Evolutionary conservation across 1,140 invertebrate genomes (phyloP).

Genomic region (Papilio dardanus): DNA sequence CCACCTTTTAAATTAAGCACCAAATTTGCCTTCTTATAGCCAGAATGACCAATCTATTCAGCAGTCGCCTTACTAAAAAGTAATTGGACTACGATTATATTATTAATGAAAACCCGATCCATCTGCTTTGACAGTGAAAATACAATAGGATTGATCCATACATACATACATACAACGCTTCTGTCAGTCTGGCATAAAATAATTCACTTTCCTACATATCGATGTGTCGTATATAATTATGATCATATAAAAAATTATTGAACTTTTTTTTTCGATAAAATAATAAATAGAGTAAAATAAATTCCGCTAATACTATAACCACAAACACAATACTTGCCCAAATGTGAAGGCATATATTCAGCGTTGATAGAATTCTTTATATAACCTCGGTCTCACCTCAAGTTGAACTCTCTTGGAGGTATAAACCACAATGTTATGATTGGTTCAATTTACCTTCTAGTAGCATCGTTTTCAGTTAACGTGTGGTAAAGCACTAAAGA

Average conservation of each 20-base stretch:
- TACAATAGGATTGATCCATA: no score
- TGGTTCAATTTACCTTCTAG: conserved; percentile 1
- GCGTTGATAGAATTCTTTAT: conserved; percentile 74
- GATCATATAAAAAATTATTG: neutral
- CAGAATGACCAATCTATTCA: no score
- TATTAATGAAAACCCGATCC: no score
- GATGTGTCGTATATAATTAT: no score
- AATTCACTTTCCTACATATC: no score
- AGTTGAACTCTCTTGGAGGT: conserved; percentile 54
- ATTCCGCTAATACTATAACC: conserved; percentile 40
- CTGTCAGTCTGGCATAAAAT: no score
- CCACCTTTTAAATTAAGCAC: no score
- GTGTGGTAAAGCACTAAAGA: neutral
- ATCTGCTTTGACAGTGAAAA: no score
- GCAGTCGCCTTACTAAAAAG: no score
- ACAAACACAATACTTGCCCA: conserved; percentile 46
- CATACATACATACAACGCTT: no score
- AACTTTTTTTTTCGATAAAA: neutral
- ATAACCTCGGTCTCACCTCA: conserved; percentile 43
- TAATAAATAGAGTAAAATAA: neutral
- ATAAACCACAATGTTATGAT: conserved; percentile 39
- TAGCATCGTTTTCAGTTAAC: neutral
- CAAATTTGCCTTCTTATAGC: no score
- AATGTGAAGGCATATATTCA: conserved; percentile 61
- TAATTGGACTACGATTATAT: no score